phyloP scores from a whole-genome alignment of 2,888 invertebrate genomes.

The Carpatolechia fugitivella region DNA sequence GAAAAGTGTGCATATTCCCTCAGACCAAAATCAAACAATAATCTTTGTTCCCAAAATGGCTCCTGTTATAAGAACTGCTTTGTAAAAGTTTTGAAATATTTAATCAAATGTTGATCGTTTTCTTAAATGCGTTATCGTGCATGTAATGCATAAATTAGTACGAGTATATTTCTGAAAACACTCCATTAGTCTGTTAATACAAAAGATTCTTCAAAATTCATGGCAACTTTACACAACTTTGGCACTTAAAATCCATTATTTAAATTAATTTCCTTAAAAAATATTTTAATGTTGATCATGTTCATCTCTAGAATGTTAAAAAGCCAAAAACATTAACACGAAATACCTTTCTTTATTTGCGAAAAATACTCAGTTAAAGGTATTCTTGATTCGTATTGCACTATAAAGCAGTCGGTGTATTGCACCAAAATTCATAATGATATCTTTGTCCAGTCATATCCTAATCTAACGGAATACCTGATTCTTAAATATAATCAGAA shows the following conservation, averaged over 20 bases:
- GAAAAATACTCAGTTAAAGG: neutral
- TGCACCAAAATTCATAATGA: neutral
- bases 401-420: constrained; percentile 15
- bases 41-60: neutral
- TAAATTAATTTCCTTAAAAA: no score
- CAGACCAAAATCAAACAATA: constrained; percentile 21
- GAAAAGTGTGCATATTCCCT: no score
- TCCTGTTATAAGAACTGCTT: constrained; percentile 11
- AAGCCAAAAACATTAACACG: neutral
- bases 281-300: no score
- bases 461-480: constrained; percentile 70
- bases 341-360: neutral
- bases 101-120: constrained; percentile 16
- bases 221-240: no score
- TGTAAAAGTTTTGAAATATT: constrained; percentile 17
- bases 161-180: neutral
- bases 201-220: neutral
- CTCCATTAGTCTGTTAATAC: neutral
- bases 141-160: constrained; percentile 34
- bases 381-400: neutral
- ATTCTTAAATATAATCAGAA: constrained; percentile 54
- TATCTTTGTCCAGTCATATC: constrained; percentile 58
- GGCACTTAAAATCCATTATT: no score
- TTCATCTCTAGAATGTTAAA: no score
- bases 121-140: constrained; percentile 26